Evolutionary conservation across 2,888 invertebrate species (phyloP).

Genomic region (Athripsodes cinereus): DNA sequence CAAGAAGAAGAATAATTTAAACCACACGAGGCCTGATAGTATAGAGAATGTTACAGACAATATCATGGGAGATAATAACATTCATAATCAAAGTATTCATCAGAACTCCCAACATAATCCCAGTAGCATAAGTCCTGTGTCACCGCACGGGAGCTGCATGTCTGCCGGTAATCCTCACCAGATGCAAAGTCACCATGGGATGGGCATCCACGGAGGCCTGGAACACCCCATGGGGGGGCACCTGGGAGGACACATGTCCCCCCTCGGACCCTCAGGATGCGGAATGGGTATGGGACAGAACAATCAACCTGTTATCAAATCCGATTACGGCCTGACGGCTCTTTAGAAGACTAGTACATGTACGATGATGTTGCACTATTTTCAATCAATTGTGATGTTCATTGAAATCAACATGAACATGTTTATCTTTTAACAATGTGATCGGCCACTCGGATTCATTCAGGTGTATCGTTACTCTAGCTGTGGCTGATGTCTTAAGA

Average conservation of each 20-base stretch:
- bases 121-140: constrained; percentile 47
- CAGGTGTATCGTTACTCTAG: constrained; percentile 7
- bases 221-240: constrained; percentile 44
- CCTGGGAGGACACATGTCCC: constrained; percentile 49
- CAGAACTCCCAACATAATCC: constrained; percentile 45
- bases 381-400: constrained; percentile 18
- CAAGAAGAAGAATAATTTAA: constrained; percentile 49
- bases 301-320: constrained; percentile 64
- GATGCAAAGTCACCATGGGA: constrained; percentile 44
- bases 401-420: constrained; percentile 12
- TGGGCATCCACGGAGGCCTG: constrained; percentile 45
- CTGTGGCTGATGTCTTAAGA: constrained; percentile 1
- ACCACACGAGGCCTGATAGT: constrained; percentile 55
- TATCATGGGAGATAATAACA: constrained; percentile 46
- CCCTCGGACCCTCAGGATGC: constrained; percentile 47
- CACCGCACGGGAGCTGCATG: constrained; percentile 45
- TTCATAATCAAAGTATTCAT: constrained; percentile 53
- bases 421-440: constrained; percentile 15
- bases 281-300: constrained; percentile 41
- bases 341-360: constrained; percentile 44
- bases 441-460: constrained; percentile 12
- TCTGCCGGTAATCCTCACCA: constrained; percentile 47
- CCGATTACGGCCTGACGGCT: constrained; percentile 83
- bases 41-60: constrained; percentile 60
- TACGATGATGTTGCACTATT: constrained; percentile 14